Evolutionary conservation across 2,797 vertebrate genomes (phyloP).

Genomic region (Chelon auratus): DNA sequence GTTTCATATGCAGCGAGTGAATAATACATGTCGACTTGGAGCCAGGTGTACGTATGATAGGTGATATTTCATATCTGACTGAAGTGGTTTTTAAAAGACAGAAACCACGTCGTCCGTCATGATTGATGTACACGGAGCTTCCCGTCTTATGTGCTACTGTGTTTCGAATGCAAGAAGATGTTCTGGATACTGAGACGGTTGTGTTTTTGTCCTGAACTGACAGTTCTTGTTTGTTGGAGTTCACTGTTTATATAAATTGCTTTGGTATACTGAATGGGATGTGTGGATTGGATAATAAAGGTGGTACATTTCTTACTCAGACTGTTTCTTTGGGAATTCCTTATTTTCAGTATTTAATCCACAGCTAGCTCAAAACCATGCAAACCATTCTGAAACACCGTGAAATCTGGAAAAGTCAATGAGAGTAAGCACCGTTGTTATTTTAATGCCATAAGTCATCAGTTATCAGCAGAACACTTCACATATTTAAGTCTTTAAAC

Average conservation of each 20-base stretch:
- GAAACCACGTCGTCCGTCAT: constrained; percentile 40
- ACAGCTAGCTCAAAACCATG: not conserved
- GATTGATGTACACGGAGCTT: constrained; percentile 48
- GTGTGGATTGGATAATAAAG: constrained; percentile 88
- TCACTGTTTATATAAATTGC: constrained; percentile 65
- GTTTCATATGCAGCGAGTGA: constrained; percentile 51
- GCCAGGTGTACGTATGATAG: constrained; percentile 50
- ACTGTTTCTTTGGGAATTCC: not conserved
- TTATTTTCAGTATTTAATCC: not conserved
- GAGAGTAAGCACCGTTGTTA: not conserved
- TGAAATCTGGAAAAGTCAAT: not conserved
- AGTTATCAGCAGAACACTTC: too few species aligned
- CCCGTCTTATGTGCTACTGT: constrained; percentile 66
- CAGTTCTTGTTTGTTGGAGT: constrained; percentile 58
- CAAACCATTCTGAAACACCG: not conserved
- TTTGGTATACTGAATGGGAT: constrained; percentile 82
- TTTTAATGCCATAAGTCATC: too few species aligned
- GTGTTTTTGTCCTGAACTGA: constrained; percentile 63
- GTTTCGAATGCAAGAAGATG: constrained; percentile 51
- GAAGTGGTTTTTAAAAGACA: constrained; percentile 23
- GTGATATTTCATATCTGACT: constrained; percentile 55
- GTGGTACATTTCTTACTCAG: constrained; percentile 84
- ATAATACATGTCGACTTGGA: constrained; percentile 25
- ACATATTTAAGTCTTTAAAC: not conserved
- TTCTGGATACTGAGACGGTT: constrained; percentile 48